These are phyloP conservation scores for Eunapius fragilis DNA, from an alignment of 37 sponge, comb jelly and placozoan species.

Conservation along the genomic window DNA sequence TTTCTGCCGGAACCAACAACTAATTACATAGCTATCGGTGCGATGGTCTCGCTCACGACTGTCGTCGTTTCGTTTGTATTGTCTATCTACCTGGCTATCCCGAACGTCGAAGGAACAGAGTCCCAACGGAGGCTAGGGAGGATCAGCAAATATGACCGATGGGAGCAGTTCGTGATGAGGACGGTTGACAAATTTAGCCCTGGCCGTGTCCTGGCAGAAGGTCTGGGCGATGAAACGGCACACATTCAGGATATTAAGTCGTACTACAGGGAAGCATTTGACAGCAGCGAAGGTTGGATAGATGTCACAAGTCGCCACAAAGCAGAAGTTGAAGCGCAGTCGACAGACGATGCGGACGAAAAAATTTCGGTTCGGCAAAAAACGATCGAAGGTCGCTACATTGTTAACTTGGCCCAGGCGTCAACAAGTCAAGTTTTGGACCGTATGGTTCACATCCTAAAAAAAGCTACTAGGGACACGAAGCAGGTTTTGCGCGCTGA, in stretches of 20 bases:
- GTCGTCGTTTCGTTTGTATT: background rate
- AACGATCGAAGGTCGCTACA: slow-evolving; percentile 61
- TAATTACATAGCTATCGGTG: no score
- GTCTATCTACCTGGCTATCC: background rate
- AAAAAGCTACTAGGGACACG: slow-evolving; percentile 43
- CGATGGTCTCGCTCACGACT: background rate
- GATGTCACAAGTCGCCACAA: background rate
- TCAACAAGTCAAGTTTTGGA: slow-evolving; percentile 50
- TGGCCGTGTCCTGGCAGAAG: background rate
- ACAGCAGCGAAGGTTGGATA: background rate
- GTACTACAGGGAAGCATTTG: slow-evolving; percentile 6
- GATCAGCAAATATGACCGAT: background rate
- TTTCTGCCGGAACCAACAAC: no score
- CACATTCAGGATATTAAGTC: slow-evolving; percentile 5
- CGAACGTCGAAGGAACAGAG: background rate
- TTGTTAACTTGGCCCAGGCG: slow-evolving; percentile 49
- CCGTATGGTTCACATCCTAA: slow-evolving; percentile 41
- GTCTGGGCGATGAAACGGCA: background rate
- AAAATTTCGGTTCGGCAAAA: background rate
- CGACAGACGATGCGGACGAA: background rate
- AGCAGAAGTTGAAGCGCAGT: background rate
- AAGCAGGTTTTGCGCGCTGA: slow-evolving; percentile 38
- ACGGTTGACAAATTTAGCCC: background rate
- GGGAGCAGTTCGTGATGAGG: background rate
- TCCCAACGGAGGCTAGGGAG: background rate